Evolutionary conservation across 2,888 invertebrate genomes (phyloP).

Genomic region (Dascillus cervinus): DNA sequence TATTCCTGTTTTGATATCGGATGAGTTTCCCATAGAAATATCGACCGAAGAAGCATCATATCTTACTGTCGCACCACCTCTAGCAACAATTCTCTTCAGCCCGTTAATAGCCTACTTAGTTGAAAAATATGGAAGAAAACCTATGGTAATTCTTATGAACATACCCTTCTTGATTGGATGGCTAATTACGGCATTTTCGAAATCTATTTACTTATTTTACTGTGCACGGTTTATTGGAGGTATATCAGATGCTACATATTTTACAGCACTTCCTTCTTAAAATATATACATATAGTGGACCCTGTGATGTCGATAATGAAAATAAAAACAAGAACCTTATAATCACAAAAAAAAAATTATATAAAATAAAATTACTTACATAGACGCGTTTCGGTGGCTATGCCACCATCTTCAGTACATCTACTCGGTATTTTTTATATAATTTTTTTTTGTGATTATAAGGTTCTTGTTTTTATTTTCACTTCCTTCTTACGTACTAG

Average conservation of each 20-base stretch:
- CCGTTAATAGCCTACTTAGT: slow-evolving; percentile 24
- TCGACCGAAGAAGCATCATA: slow-evolving; percentile 32
- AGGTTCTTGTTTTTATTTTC: too few relatives aligned
- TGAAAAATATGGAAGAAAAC: slow-evolving; percentile 29
- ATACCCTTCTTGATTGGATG: slow-evolving; percentile 26
- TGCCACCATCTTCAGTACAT: too few relatives aligned
- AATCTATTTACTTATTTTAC: slow-evolving; percentile 27
- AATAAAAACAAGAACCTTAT: too few relatives aligned
- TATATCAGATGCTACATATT: slow-evolving; percentile 25
- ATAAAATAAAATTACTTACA: too few relatives aligned
- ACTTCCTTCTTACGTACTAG: slow-evolving; percentile 28
- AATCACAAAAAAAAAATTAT: too few relatives aligned
- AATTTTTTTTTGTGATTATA: too few relatives aligned
- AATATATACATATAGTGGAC: too few relatives aligned
- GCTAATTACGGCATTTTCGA: slow-evolving; percentile 23
- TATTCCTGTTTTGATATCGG: slow-evolving; percentile 28
- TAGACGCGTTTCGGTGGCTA: too few relatives aligned
- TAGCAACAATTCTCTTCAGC: slow-evolving; percentile 22
- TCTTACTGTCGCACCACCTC: slow-evolving; percentile 28
- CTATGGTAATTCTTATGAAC: slow-evolving; percentile 23
- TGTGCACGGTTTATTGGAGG: slow-evolving; percentile 26
- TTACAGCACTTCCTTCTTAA: slow-evolving; percentile 26
- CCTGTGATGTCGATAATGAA: too few relatives aligned
- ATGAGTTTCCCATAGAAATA: slow-evolving; percentile 23
- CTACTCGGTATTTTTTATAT: too few relatives aligned